Evolutionary conservation across 2,888 invertebrate species (phyloP).

Genomic region (Iselma pallidipennis): DNA sequence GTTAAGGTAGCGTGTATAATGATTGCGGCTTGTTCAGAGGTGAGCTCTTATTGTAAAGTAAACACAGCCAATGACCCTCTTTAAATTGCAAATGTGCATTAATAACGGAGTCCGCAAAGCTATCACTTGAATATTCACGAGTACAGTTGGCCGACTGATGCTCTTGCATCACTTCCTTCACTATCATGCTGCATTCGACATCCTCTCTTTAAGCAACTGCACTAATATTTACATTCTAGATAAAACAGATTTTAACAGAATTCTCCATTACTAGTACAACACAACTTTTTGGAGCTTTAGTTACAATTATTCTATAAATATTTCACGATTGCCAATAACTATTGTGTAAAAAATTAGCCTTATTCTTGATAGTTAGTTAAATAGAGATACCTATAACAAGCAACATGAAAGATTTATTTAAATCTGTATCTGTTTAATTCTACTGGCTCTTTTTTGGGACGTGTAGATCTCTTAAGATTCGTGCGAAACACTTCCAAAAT

Average conservation of each 20-base stretch:
- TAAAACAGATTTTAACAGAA: not conserved
- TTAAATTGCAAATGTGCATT: slow-evolving; percentile 51
- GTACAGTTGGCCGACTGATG: slow-evolving; percentile 16
- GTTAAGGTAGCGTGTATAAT: slow-evolving; percentile 28
- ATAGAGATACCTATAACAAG: no score
- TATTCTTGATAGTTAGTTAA: no score
- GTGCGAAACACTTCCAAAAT: not conserved
- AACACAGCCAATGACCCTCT: slow-evolving; percentile 50
- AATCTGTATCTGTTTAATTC: not conserved
- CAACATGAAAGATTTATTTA: no score
- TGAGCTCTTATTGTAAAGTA: slow-evolving; percentile 46
- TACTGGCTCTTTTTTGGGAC: not conserved
- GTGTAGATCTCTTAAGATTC: not conserved
- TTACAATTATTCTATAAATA: no score
- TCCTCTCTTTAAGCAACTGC: not conserved
- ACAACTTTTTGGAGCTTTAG: no score
- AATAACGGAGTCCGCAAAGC: slow-evolving; percentile 43
- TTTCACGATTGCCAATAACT: no score
- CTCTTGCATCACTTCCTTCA: not conserved
- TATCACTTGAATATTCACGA: slow-evolving; percentile 38
- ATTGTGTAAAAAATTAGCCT: no score
- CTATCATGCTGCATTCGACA: not conserved
- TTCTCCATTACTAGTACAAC: no score
- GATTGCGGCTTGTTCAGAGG: slow-evolving; percentile 38
- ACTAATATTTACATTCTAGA: not conserved